These are phyloP conservation scores for Phalacrocorax aristotelis DNA, from an alignment of 2,113 vertebrate species.

Conservation along the genomic window DNA sequence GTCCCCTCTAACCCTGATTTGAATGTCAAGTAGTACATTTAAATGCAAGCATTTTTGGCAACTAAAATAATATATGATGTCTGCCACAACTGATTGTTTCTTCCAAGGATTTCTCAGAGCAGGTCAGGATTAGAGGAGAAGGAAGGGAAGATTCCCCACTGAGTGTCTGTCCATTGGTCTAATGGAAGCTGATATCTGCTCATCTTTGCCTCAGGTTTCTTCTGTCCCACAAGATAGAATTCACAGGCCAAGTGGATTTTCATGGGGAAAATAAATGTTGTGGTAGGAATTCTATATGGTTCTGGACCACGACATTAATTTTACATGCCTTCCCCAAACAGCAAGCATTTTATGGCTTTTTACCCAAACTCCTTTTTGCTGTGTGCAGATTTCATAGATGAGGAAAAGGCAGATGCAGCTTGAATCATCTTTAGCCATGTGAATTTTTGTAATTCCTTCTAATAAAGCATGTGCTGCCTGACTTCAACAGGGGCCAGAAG, in stretches of 20 bases:
- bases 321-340: not conserved
- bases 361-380: not conserved
- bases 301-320: not conserved
- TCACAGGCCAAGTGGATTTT: not conserved
- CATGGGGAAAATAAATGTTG: not conserved
- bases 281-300: not conserved
- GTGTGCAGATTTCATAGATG: not conserved
- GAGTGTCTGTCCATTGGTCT: not conserved
- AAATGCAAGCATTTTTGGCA: conserved; percentile 54
- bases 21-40: conserved; percentile 64
- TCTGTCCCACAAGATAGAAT: conserved; percentile 6
- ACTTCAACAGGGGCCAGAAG: not conserved
- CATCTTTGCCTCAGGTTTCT: not conserved
- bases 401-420: not conserved
- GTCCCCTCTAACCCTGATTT: conserved; percentile 46
- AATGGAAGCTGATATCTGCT: not conserved
- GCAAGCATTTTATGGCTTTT: not conserved
- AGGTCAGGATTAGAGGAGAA: not conserved
- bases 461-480: not conserved
- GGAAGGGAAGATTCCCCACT: not conserved
- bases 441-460: not conserved
- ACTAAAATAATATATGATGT: conserved; percentile 35
- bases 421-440: not conserved
- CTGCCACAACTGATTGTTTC: conserved; percentile 28
- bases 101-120: not conserved